phyloP scores from a whole-genome alignment of 1,140 invertebrate genomes.

The Maconellicoccus hirsutus region DNA sequence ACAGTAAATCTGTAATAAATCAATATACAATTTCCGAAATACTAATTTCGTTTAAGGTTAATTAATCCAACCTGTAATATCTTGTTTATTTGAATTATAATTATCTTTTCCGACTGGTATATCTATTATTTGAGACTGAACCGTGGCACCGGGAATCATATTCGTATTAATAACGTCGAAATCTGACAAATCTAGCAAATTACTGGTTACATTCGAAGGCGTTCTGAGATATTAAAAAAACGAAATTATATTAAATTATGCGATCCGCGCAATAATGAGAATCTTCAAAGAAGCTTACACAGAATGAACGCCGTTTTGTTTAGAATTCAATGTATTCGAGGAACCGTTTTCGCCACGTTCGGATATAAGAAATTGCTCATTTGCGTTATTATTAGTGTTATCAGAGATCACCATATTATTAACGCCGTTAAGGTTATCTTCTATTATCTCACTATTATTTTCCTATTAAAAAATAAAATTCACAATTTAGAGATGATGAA shows the following conservation, averaged over 20 bases:
- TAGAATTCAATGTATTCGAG: not conserved
- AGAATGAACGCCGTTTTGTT: slow-evolving; percentile 13
- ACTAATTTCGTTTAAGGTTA: not conserved
- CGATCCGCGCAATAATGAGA: too few species aligned
- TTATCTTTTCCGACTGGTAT: slow-evolving; percentile 13
- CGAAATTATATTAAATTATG: not conserved
- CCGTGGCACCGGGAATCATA: not conserved
- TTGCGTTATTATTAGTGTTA: not conserved
- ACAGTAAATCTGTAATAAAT: slow-evolving; percentile 6
- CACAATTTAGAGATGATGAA: too few species aligned
- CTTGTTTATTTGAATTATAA: slow-evolving; percentile 16
- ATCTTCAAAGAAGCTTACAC: not conserved
- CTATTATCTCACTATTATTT: not conserved
- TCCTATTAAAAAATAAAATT: not conserved
- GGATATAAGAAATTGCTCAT: not conserved
- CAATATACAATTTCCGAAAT: not conserved
- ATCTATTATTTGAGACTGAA: slow-evolving; percentile 6
- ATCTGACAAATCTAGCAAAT: slow-evolving; percentile 25
- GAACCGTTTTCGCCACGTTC: slow-evolving; percentile 1
- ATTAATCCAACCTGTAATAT: not conserved
- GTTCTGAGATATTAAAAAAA: slow-evolving; percentile 17
- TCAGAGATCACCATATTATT: slow-evolving; percentile 10
- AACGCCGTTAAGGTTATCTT: not conserved
- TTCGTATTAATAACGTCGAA: slow-evolving; percentile 16
- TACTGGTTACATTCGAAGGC: slow-evolving; percentile 24